Conservation (phyloP, 2,797 vertebrate genomes). For the Catamblyrhynchus diadema region DNA sequence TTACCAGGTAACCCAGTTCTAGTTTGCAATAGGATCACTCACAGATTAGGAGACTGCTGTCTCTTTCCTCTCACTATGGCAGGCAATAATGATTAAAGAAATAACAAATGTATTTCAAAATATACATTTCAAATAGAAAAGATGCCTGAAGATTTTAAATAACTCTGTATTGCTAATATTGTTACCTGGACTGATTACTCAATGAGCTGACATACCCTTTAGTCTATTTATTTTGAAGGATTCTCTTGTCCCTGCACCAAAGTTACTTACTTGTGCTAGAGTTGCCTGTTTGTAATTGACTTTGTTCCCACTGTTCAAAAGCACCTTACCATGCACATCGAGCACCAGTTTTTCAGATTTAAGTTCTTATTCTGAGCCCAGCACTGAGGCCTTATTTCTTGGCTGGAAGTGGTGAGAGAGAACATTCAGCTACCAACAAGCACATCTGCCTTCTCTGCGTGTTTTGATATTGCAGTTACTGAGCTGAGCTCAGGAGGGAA, state of each 20-base stretch:
- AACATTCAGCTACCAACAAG: not conserved
- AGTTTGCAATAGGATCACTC: not conserved
- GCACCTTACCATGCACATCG: not conserved
- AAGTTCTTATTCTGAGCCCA: not conserved
- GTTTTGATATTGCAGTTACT: not conserved
- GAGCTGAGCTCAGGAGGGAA: not conserved
- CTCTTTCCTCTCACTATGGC: not conserved
- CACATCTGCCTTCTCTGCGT: slow-evolving; percentile 23
- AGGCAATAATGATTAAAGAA: not conserved
- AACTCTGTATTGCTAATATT: not conserved
- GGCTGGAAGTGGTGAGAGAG: not conserved
- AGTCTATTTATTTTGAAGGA: not conserved
- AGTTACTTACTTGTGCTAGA: not conserved
- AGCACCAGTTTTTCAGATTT: not conserved
- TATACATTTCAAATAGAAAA: not conserved
- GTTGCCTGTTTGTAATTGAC: not conserved
- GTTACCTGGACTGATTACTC: not conserved
- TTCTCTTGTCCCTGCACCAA: not conserved
- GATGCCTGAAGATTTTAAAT: not conserved
- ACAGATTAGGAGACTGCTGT: not conserved
- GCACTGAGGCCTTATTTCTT: not conserved
- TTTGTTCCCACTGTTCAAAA: not conserved
- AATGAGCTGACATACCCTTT: not conserved
- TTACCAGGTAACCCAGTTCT: not conserved
- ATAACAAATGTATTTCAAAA: not conserved